phyloP scores from a whole-genome alignment of 2,113 vertebrate genomes.

The Catharus bicknelli region DNA sequence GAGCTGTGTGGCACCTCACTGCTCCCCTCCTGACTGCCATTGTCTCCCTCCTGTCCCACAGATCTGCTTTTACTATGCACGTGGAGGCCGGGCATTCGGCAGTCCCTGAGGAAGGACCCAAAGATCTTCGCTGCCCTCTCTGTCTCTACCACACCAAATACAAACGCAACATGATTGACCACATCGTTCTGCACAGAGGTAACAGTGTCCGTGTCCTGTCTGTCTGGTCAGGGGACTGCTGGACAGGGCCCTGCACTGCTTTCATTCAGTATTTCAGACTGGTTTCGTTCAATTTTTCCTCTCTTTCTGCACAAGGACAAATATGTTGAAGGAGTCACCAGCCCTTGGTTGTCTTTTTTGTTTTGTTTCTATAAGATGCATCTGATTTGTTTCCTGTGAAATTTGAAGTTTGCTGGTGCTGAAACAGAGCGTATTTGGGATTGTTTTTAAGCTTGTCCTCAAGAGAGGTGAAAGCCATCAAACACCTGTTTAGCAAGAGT shows the following conservation, averaged over 20 bases:
- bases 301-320: not conserved
- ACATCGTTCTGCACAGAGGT: conserved; percentile 98
- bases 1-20: not conserved
- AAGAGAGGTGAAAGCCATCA: not conserved
- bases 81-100: conserved; percentile 92
- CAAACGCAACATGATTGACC: conserved; percentile 98
- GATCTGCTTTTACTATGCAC: conserved; percentile 94
- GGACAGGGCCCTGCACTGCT: not conserved
- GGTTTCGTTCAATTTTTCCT: not conserved
- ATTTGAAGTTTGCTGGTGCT: not conserved
- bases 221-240: not conserved
- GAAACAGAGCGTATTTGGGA: not conserved
- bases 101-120: conserved; percentile 83
- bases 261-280: not conserved
- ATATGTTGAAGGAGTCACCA: not conserved
- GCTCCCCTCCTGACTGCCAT: not conserved
- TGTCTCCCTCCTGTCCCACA: conserved; percentile 56
- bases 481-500: not conserved
- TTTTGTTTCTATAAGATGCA: not conserved
- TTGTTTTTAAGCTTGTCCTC: not conserved
- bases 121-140: conserved; percentile 95
- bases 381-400: not conserved
- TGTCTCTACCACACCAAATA: conserved; percentile 98
- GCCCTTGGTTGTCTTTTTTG: not conserved
- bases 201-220: not conserved